A percentile compares a stretch with the other conserved stretches of the same genome.
phyloP scores from a whole-genome alignment of 2,113 vertebrate species.

The Pelecanoides urinatrix region DNA sequence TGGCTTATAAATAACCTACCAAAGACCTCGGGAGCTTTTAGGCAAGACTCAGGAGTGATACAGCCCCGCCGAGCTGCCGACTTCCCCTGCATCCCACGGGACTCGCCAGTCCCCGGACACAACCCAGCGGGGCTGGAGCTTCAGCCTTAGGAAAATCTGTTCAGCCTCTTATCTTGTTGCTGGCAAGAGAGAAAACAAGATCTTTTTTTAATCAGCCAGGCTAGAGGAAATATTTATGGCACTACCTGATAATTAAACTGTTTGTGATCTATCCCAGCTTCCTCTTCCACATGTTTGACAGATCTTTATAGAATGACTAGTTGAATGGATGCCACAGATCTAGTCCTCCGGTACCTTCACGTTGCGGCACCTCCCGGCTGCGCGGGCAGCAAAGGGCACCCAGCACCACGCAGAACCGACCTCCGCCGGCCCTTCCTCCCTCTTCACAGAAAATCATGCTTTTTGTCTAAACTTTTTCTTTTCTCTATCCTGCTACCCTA shows the following conservation, averaged over 20 bases:
- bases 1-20: constrained; percentile 32
- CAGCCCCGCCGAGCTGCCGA: fast-evolving
- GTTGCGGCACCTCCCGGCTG: fast-evolving
- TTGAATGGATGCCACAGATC: neutral
- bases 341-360: neutral
- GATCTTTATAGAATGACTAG: neutral
- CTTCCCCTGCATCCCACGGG: neutral
- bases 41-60: neutral
- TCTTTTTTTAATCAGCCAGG: neutral
- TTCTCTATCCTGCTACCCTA: neutral
- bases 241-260: neutral
- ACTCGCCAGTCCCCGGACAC: neutral
- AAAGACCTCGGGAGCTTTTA: neutral
- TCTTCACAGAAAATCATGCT: neutral
- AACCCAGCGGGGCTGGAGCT: neutral
- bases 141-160: neutral
- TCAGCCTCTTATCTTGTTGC: neutral
- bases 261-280: neutral
- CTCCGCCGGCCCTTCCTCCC: neutral
- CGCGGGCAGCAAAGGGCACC: neutral
- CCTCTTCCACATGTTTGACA: neutral
- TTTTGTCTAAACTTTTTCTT: neutral
- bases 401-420: neutral
- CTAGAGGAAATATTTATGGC: neutral
- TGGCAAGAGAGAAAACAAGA: neutral